Base-by-base conservation (phyloP, 2,888 invertebrate genomes). In the Cotesia congregata region DNA sequence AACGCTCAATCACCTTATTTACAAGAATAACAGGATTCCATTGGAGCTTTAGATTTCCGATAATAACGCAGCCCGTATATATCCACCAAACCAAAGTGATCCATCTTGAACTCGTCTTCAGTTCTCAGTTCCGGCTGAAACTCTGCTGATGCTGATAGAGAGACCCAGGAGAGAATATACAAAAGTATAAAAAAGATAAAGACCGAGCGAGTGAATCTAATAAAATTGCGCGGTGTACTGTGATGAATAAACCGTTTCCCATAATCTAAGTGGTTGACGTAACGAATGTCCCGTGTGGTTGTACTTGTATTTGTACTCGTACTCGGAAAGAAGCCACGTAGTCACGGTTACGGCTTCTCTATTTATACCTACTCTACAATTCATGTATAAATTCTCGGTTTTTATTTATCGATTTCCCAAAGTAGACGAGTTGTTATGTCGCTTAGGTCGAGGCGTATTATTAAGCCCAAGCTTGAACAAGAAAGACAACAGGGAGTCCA, bases 11-110 rank as follows among this genome's bases (percentile, higher is more conserved):
- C 76, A 76, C 76, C 67, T 72, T 76, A 76, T 76, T 76, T 76
- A 76, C 76, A 76, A 76, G 72, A 76, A 76, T 76, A 76, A 76
- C 72, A 76, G 72, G 76, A 76, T 76, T 72, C 76, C 72, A 76
- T 76, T 76, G 76, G 72, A 76, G 76, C 76, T 73, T 76, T 76
- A 76, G 76, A 76, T 76, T 76, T 76, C 76, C 76, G 76, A 76
- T 76, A 72, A 76, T 76, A 76, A 76, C 72, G 76, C 68, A 50
- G 67, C 67, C 61, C 72, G 40, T 15, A 12, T 61, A 60, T 64
- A 70, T 75, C 70, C 59, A 75, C 12, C 50, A 50, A 50, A 72
- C 38, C 60, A 20, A 50, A 76, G 76, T 64, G 72, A 76, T 76
- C 72, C 76, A 73, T 76, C 76, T 76, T 76, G 68, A 76, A 76